phyloP scores from a whole-genome alignment of 1,140 invertebrate genomes.

The Chymomyza costata region DNA sequence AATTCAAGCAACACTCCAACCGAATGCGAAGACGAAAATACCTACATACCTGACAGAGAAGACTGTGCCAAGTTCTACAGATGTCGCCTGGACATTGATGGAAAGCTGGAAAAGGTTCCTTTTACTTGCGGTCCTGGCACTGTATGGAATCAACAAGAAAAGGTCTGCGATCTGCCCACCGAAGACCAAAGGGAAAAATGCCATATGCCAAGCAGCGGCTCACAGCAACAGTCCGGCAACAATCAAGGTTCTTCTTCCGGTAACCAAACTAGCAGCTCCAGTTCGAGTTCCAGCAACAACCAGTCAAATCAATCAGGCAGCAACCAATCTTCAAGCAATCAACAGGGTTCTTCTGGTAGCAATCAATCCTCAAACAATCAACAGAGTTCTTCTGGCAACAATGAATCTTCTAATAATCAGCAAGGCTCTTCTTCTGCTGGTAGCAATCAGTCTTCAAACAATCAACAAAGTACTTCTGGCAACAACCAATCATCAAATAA shows the following conservation, averaged over 20 bases:
- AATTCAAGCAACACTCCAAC: constrained; percentile 44
- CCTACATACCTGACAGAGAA: constrained; percentile 66
- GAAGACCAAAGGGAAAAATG: constrained; percentile 78
- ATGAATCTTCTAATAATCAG: constrained; percentile 1
- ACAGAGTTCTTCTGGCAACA: constrained; percentile 17
- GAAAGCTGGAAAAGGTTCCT: constrained; percentile 77
- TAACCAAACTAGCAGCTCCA: constrained; percentile 19
- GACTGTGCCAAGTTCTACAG: constrained; percentile 81
- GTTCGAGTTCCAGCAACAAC: constrained; percentile 9
- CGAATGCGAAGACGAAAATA: constrained; percentile 77
- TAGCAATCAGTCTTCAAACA: constrained; percentile 22
- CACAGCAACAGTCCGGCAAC: constrained; percentile 27
- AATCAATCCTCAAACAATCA: constrained; percentile 30
- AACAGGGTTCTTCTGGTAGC: constrained; percentile 1
- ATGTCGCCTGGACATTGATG: constrained; percentile 79
- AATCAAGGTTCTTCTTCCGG: constrained; percentile 25
- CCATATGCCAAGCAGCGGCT: constrained; percentile 73
- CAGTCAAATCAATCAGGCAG: constrained; percentile 13
- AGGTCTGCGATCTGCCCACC: constrained; percentile 77
- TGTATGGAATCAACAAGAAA: constrained; percentile 75
- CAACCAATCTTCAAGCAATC: constrained; percentile 16
- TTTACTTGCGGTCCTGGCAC: constrained; percentile 81
- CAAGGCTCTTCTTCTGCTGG: constrained; percentile 17
- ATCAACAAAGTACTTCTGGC: constrained; percentile 5
- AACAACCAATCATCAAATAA: neutral